Conservation (phyloP, 1,140 invertebrate genomes). For the Hestina assimilis region DNA sequence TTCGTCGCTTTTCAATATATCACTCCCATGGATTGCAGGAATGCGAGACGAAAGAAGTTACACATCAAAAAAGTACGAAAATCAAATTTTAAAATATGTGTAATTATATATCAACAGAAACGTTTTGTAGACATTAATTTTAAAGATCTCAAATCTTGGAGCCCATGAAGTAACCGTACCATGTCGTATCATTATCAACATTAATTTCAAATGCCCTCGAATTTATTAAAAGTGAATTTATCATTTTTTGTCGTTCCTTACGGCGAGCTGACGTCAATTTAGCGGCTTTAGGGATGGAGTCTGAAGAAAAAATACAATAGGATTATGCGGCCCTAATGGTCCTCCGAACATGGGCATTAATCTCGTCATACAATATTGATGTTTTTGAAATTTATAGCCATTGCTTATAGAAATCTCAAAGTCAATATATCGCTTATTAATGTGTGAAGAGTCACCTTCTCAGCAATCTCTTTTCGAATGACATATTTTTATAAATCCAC, state of each 20-base stretch:
- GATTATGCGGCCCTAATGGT: constrained; percentile 71
- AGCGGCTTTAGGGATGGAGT: constrained; percentile 48
- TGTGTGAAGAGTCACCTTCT: constrained; percentile 72
- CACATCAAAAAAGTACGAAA: too few relatives aligned
- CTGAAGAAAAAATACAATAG: constrained; percentile 71
- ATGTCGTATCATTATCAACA: constrained; percentile 10
- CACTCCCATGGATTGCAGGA: too few relatives aligned
- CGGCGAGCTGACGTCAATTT: constrained; percentile 52
- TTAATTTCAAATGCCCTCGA: constrained; percentile 25
- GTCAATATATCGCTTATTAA: constrained; percentile 72
- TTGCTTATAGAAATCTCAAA: constrained; percentile 60
- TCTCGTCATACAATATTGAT: constrained; percentile 77
- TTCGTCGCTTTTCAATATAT: too few relatives aligned
- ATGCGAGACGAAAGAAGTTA: too few relatives aligned
- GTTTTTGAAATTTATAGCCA: constrained; percentile 68
- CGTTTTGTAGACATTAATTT: too few relatives aligned
- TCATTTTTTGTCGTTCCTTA: constrained; percentile 36
- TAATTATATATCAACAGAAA: too few relatives aligned
- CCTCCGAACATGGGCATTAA: constrained; percentile 74
- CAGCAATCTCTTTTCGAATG: constrained; percentile 41
- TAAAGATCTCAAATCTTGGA: not conserved
- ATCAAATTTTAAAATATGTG: too few relatives aligned
- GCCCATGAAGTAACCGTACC: not conserved
- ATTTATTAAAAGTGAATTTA: constrained; percentile 34
- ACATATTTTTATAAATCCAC: constrained; percentile 68